A percentile compares a stretch with the other conserved stretches of the same genome.
Evolutionary conservation across 2,113 vertebrate genomes (phyloP).

Genomic region (Mesocricetus auratus): DNA sequence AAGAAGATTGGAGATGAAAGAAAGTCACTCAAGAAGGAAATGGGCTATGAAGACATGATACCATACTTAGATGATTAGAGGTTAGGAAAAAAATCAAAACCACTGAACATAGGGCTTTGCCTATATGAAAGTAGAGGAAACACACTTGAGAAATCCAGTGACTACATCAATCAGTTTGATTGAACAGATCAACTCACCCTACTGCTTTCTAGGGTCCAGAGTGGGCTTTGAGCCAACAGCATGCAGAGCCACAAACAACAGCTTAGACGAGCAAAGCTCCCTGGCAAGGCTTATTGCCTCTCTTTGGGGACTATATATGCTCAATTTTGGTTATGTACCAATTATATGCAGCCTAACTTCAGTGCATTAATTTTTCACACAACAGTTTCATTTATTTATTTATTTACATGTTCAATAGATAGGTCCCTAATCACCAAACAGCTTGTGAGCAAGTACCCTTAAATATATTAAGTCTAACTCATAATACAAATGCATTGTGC

Average conservation of each 20-base stretch:
- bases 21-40: constrained; percentile 46
- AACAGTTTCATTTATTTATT: constrained; percentile 44
- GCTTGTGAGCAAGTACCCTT: constrained; percentile 84
- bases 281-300: not conserved
- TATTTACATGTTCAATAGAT: constrained; percentile 69
- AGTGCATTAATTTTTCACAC: constrained; percentile 61
- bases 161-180: not conserved
- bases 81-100: not conserved
- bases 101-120: not conserved
- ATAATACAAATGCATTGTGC: constrained; percentile 74
- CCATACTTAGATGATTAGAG: constrained; percentile 24
- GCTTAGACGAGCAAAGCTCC: not conserved
- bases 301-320: not conserved
- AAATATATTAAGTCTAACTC: constrained; percentile 84
- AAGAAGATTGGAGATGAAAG: constrained; percentile 42
- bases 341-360: constrained; percentile 56
- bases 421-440: constrained; percentile 84
- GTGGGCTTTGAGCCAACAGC: not conserved
- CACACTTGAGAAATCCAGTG: constrained; percentile 5
- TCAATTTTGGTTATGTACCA: constrained; percentile 34
- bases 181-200: constrained; percentile 20
- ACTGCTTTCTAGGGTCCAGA: not conserved
- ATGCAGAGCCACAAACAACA: not conserved
- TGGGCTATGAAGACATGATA: not conserved
- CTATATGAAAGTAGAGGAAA: not conserved